Evolutionary conservation across 2,888 invertebrate genomes (phyloP), one percentile per base, ranked within the genome.

Genomic region (Lasioglossum calceatum): DNA sequence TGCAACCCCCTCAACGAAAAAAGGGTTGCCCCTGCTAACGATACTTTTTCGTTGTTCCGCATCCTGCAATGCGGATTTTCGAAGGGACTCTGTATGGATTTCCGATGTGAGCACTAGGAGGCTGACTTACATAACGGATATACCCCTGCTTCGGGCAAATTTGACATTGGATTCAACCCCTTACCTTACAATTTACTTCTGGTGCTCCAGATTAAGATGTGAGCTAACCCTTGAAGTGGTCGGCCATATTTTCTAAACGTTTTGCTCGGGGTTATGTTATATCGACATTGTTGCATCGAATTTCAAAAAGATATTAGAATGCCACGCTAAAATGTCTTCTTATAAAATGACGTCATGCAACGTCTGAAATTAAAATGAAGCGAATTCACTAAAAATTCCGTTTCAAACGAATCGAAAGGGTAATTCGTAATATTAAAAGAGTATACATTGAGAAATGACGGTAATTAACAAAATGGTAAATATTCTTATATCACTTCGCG

Each of bases 61-160:
- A 42, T 39, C 44, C 79, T 75, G 85, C 85, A 85, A 71, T 85
- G 86, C 86, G 61, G 86, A 50, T 50, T 86, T 61, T 75, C 42
- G 16, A 23, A 64, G 64, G 44, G 27, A 42, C 42, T 27, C 44
- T n/a, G 64, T 44, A 64, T 61, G 14, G 64, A 77, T 71, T 71
- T 71, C n/a, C 42, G 71, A 71, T 39, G 14, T n/a, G 42, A 42
- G 10, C n/a, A 42, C 39, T 71, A 2, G 14, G 42, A 71, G 71
- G 23, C 39, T n/a, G n/a, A 71, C 39, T 71, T 42, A 42, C 36
- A 12, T 71, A 23, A 5, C n/a, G 4, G 2, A 10, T 39, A n/a
- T 12, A 19, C 1, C 23, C 14, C 10, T 5, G 23, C 39, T n/a
- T 42, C 70, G 12, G 4, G 0, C 36, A 23, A 70, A 70, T 70